Base-by-base conservation (phyloP, 2,113 vertebrate genomes). In the Cavia aperea region DNA sequence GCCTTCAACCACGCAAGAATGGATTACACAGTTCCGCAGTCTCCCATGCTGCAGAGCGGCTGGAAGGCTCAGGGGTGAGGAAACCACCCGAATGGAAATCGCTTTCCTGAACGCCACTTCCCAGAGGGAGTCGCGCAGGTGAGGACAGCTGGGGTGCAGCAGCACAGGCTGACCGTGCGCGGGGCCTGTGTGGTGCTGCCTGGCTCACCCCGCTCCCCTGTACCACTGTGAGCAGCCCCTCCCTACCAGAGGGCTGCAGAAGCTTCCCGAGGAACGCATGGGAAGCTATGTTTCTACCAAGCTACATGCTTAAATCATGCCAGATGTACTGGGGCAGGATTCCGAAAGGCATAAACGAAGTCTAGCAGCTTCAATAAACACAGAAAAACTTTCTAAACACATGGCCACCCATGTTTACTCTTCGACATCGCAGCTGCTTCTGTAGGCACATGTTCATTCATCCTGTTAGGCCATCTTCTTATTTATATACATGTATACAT, bases 351-450 rank as follows among this genome's bases (percentile, higher is more conserved):
- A 94, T 77, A 65, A 73, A 95, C 0, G 39, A 94, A 95, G 49
- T 21, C n/a, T 19, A 95, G 85, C 86, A 65, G 84, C 63, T 77
- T 77, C 68, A 95, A 82, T 24, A 70, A 96, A 62, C 72, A 88
- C 88, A 92, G 60, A 87, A 86, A 43, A 58, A 77, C 93, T 94
- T 94, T 92, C 91, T 88, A 46, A 94, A 92, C 79, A 95, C 56
- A 97, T 94, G 82, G 79, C 29, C 66, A 86, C 84, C 15, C 36
- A 93, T 75, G 92, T 94, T 75, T 86, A 54, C 8, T 5, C 89
- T 96, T 94, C 94, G 95, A 86, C 26, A 91, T 92, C 94, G 58
- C 94, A 81, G 85, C 58, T 81, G 94, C 86, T 95, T 94, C 92
- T 0, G 9, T 95, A 92, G 89, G 88, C 92, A 93, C 65, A 92